Evolutionary conservation across 64 coral and sea anemone species (phyloP), one percentile per base, ranked within the genome.

Genomic region (Actinia tenebrosa): DNA sequence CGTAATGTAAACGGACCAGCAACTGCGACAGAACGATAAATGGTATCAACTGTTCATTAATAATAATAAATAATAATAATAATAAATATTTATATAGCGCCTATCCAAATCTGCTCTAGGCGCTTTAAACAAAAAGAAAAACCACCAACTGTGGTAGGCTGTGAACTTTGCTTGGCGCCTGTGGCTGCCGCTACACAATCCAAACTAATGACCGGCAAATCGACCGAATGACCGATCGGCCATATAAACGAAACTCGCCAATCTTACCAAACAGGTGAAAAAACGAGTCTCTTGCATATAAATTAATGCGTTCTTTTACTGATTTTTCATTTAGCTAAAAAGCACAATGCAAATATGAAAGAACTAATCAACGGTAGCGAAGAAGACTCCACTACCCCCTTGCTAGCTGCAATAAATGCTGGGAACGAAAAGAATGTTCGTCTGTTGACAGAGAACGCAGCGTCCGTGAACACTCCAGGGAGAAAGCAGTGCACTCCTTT

Each of bases 381-480:
- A 16, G 23, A 46, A 15, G 62, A 88, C 26, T 44, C 20, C 60
- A 90, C 85, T 43, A 91, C 95, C 77, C 81, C 89, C 0, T 63
- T 98, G 7, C 95, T 91, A 45, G 86, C 93, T 23, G 95, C 95
- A 25, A 89, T 93, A 81, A 4, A 50, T 53, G 45, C 44, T 50
- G 44, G 50, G 11, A 81, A 81, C 44, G 79, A 3, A 45, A 22
- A 47, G 1, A 23, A 25, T 20, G 79, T 53, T 22, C 42, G 11
- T 9, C 17, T 81, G 43, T n/a, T 81, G 44, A 20, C 14, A 50
- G 79, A 81, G 18, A 81, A 81, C 18, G 79, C 45, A 53, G 79
- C 79, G 13, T 53, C 17, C 20, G 87, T 89, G 5, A 93, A 98
- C 46, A 81, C 88, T 0, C 23, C 42, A 3, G 83, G 84, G 19